Base-by-base conservation (phyloP, 2,888 invertebrate genomes). In the Ferrisia virgata region DNA sequence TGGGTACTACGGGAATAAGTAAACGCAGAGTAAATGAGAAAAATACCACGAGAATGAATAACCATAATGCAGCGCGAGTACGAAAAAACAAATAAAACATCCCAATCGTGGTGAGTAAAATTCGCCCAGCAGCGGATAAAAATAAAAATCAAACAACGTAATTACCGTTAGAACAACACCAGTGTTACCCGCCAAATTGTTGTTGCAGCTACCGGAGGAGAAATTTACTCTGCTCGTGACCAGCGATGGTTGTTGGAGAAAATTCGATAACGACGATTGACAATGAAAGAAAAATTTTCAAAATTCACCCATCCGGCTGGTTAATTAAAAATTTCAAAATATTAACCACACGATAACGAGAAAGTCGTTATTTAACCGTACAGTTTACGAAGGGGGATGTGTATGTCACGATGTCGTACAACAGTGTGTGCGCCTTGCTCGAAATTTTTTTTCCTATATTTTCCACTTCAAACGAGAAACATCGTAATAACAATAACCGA, bases 401-500 rank as follows among this genome's bases (percentile, higher is more conserved):
- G n/a, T n/a, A n/a, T n/a, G n/a, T n/a, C n/a, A 22, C 53, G 22
- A 53, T n/a, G 9, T 53, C 53, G 5, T 22, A 22, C 53, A 53
- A 22, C 22, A 8, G 8, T 53, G 53, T 53, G 53, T 22, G 53
- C 53, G 22, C 22, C 2, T 22, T 8, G 4, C 53, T 53, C 53
- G 22, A 9, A 43, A 5, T 8, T 53, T 53, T 53, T 53, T 53
- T 22, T 22, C 22, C 11, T 11, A 9, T 22, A 18, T 22, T 9
- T 22, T 22, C 53, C 11, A 31, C 6, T 69, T 69, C 69, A 31
- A 15, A 69, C 31, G n/a, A 69, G 53, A 64, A 64, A 64, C 28
- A 64, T 11, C 39, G 18, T 36, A 76, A 76, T 76, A 76, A 76
- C 72, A 31, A 76, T 76, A 76, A 76, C 72, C 36, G 4, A 76